These are phyloP conservation scores for Atopsyche davidsoni DNA, from an alignment of 1,140 invertebrate species.

Conservation along the genomic window DNA sequence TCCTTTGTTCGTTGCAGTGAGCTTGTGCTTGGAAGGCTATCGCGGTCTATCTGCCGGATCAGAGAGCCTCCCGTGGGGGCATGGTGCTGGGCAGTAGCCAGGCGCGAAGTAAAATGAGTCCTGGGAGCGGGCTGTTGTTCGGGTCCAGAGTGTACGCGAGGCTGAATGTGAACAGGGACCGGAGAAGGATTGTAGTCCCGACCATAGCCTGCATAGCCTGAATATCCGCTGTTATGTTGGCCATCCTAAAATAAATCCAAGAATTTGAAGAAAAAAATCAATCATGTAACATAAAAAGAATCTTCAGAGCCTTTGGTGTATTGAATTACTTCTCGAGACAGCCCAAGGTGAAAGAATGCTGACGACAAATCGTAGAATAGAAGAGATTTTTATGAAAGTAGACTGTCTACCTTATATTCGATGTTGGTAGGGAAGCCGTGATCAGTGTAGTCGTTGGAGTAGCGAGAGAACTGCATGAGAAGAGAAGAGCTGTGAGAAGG, in stretches of 20 bases:
- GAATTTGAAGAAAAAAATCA: neutral
- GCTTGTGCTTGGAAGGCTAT: neutral
- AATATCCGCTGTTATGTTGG: conserved; percentile 82
- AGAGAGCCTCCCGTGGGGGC: neutral
- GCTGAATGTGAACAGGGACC: conserved; percentile 45
- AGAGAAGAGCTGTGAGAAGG: conserved; percentile 52
- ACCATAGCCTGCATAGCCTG: conserved; percentile 80
- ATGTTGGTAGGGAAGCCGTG: conserved; percentile 62
- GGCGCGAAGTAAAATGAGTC: conserved; percentile 6
- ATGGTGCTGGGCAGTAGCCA: neutral
- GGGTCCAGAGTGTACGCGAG: conserved; percentile 38
- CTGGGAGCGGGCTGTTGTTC: conserved; percentile 33
- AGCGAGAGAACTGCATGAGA: conserved; percentile 60
- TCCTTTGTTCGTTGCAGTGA: conserved; percentile 9
- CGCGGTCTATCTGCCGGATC: neutral
- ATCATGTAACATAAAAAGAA: neutral
- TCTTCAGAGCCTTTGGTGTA: too few relatives aligned
- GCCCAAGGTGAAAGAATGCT: neutral
- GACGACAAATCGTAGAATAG: conserved; percentile 1
- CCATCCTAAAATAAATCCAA: conserved; percentile 54
- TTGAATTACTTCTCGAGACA: neutral
- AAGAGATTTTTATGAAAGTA: conserved; percentile 9
- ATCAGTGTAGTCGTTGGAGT: conserved; percentile 83
- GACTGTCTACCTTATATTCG: conserved; percentile 24
- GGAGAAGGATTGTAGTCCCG: conserved; percentile 73